Base-by-base conservation (phyloP, 2,113 vertebrate genomes). In the Trachemys scripta region DNA sequence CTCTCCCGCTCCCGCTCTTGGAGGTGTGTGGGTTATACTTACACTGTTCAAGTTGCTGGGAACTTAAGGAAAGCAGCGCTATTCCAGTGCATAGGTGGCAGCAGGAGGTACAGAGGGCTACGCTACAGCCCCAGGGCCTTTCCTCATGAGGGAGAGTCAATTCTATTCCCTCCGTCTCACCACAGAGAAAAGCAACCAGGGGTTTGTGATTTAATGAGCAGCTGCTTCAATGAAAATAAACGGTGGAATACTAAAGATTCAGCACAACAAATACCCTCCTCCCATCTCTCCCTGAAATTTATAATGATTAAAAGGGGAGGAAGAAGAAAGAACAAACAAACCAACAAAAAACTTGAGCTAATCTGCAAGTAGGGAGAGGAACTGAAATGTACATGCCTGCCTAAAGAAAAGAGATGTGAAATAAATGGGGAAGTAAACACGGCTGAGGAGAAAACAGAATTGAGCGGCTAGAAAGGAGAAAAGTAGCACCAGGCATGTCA, bases 201-300 rank as follows among this genome's bases (percentile, higher is more conserved):
- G 0, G 22, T 45, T 14, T 89, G 72, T 1, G 86, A 84, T 92
- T 79, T 85, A 89, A 1, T 14, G 45, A 80, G 82, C 27, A 84
- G 35, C 10, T 42, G 9, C 35, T 65, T 57, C 95, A 96, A 90
- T 91, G 89, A 87, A 90, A 94, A 96, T 93, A 51, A 89, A 65
- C 49, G 80, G 47, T 79, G 80, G 38, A 47, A 85, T 8, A 24
- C 10, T 35, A 79, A 82, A 82, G 80, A 80, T 72, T 45, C 92
- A 47, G 87, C 51, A 86, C 53, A 27, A 27, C 53, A 80, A 10
- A 57, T 80, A 49, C 80, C 69, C n/a, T 53, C 24, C 17, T 54
- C 89, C 62, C 62, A 35, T 12, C 75, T 88, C 72, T 31, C 27
- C 89, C 80, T 88, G 45, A 89, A 87, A 78, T 85, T 72, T 0